Conservation (phyloP, 2,797 vertebrate genomes). For the Sebastes diploproa region DNA sequence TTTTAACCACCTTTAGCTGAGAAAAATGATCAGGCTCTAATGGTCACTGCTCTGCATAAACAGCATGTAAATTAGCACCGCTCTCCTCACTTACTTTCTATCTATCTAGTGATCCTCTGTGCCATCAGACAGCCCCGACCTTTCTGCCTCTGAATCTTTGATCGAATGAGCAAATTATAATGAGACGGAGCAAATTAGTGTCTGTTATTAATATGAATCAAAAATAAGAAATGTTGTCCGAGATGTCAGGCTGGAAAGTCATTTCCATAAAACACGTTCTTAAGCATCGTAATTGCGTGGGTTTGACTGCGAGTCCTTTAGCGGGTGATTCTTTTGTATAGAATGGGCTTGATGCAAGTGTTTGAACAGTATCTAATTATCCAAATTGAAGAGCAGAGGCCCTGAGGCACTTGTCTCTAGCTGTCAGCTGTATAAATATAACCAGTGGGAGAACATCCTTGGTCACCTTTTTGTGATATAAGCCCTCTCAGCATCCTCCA, state of each 20-base stretch:
- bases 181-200: constrained; percentile 25
- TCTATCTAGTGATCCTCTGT: constrained; percentile 13
- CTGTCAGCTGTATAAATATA: constrained; percentile 41
- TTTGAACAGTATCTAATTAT: constrained; percentile 50
- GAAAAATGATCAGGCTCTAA: constrained; percentile 13
- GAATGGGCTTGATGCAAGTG: constrained; percentile 23
- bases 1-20: constrained; percentile 18
- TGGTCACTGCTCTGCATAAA: constrained; percentile 41
- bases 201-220: constrained; percentile 31
- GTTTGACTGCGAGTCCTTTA: constrained; percentile 26
- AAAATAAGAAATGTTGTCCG: constrained; percentile 33
- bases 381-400: constrained; percentile 15
- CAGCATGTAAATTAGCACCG: constrained; percentile 31
- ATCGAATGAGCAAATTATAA: constrained; percentile 52
- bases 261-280: constrained; percentile 23
- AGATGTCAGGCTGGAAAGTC: constrained; percentile 22
- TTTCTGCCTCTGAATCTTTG: constrained; percentile 28
- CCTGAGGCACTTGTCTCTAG: constrained; percentile 19
- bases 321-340: constrained; percentile 13
- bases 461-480: not conserved
- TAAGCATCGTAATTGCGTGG: constrained; percentile 23
- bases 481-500: constrained; percentile 7
- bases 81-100: not conserved
- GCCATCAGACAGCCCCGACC: constrained; percentile 37
- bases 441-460: not conserved